Conservation (phyloP, 2,113 vertebrate genomes). For the Vanacampus margaritifer region DNA sequence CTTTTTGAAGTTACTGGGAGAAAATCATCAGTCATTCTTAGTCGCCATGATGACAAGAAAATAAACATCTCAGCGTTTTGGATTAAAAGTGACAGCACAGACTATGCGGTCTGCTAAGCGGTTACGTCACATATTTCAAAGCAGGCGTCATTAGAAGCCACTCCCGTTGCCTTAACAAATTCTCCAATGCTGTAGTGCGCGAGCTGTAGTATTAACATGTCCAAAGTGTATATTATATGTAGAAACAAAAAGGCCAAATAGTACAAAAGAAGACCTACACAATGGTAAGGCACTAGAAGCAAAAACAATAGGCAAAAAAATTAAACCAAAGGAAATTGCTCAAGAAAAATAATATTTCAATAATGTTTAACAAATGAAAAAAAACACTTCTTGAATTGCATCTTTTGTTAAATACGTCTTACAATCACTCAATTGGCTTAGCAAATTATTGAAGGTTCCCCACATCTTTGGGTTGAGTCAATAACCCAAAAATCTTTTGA, state of each 20-base stretch:
- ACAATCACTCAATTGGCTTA: background rate
- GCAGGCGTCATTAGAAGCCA: background rate
- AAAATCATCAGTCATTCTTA: background rate
- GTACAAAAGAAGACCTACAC: background rate
- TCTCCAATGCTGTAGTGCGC: background rate
- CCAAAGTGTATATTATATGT: background rate
- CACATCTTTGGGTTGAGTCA: background rate
- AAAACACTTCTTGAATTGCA: background rate
- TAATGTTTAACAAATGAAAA: background rate
- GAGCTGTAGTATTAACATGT: background rate
- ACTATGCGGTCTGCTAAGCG: background rate
- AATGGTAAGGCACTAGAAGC: background rate
- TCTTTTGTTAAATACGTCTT: background rate
- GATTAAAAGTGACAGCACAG: background rate
- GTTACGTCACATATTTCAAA: background rate
- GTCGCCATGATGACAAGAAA: background rate
- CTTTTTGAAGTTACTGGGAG: background rate
- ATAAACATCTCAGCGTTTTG: background rate
- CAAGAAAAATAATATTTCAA: background rate
- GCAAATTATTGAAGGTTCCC: too few species aligned
- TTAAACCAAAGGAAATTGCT: background rate
- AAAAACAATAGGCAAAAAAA: background rate
- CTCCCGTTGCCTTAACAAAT: background rate
- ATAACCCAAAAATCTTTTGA: background rate
- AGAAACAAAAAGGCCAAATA: background rate